These are phyloP conservation scores for Chamaea fasciata DNA, from an alignment of 2,113 vertebrate genomes.

Conservation along the genomic window DNA sequence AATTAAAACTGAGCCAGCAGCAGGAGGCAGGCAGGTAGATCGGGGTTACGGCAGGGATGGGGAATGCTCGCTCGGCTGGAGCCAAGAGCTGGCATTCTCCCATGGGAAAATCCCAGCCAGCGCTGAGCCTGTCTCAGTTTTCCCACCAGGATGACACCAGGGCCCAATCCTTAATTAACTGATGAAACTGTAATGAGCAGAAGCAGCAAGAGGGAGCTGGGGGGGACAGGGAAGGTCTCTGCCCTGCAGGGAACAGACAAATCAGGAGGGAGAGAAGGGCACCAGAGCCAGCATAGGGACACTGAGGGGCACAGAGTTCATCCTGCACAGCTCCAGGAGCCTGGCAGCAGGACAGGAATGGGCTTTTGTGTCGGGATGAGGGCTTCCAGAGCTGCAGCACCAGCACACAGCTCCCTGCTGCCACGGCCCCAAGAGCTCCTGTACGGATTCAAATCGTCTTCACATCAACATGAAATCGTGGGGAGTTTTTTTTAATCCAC, in stretches of 20 bases:
- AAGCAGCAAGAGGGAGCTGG: background rate
- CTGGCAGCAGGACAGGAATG: background rate
- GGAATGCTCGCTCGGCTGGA: rapidly evolving
- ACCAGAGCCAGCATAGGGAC: background rate
- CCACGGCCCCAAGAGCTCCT: background rate
- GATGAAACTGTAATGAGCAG: background rate
- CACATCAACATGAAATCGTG: rapidly evolving
- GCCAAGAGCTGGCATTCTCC: background rate
- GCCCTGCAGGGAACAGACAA: rapidly evolving
- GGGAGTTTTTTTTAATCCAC: background rate
- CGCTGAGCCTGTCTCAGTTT: background rate
- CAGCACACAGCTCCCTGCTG: background rate
- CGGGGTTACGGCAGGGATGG: rapidly evolving
- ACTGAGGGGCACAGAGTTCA: rapidly evolving
- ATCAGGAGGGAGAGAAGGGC: background rate
- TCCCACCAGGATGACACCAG: background rate
- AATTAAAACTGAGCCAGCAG: background rate
- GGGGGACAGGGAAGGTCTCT: background rate
- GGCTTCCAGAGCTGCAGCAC: background rate
- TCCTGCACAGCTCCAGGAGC: background rate
- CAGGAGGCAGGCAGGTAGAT: background rate
- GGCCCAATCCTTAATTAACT: background rate
- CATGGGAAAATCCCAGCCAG: background rate
- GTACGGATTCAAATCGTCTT: background rate
- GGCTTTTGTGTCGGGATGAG: background rate